Evolutionary conservation across 2,888 invertebrate species (phyloP), one percentile per base, ranked within the genome.

Genomic region (Eupithecia inturbata): DNA sequence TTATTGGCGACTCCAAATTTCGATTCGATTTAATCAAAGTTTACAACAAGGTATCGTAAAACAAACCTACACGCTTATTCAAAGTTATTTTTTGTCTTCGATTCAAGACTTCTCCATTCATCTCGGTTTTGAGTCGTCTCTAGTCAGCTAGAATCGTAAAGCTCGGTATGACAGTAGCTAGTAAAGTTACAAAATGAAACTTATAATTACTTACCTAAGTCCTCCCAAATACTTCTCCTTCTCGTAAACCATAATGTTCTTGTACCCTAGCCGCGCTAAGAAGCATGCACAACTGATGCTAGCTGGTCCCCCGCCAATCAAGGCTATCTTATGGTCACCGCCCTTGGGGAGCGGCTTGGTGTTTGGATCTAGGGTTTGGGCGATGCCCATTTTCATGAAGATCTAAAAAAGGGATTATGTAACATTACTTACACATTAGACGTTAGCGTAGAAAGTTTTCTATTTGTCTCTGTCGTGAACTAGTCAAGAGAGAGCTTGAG

Each of bases 221-320:
- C 99, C 99, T 14, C 99, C 99, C 67, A 98, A 91, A 87, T 96
- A 98, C 1, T 96, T 90, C 82, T 97, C 95, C 87, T 97, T 98
- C 89, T 99, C 99, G 89, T 97, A 99, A 77, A 99, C 97, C 0
- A 98, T 98, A 31, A 99, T 93, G 85, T 99, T 95, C 10, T 96
- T 96, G 88, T 99, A 99, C 0, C 99, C 99, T 22, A 99, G 94
- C 31, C 99, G 95, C 0, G 97, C 99, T 26, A 99, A 94, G 93
- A 98, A 99, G 22, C 99, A 99, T 1, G 99, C 99, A 86, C 99
- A 99, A 14, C 99, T 99, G 72, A 99, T 95, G 12, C 98, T 98
- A 5, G 99, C 99, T 0, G 99, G 99, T 0, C 99, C 99, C 78
- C 98, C 99, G 0, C 99, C 99, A 10, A 99, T 87, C 39, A 99